Conservation (phyloP, 1,140 invertebrate species). For the Tetramorium simillimum region DNA sequence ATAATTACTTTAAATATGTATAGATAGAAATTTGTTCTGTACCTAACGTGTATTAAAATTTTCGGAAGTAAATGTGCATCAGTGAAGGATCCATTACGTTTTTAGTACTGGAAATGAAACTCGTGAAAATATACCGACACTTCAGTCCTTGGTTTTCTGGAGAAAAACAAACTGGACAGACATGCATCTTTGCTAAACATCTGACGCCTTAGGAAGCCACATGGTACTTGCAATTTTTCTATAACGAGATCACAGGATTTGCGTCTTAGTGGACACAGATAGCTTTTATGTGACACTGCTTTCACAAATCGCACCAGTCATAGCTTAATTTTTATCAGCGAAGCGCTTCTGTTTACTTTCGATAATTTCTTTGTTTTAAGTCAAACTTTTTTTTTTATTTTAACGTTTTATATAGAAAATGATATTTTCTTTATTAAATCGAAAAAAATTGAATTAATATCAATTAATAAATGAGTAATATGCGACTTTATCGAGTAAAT, state of each 20-base stretch:
- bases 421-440: not conserved
- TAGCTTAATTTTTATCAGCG: constrained; percentile 22
- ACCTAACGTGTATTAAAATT: not conserved
- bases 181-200: not conserved
- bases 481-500: not conserved
- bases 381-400: not conserved
- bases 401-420: not conserved
- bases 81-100: not conserved
- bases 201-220: not conserved
- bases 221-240: not conserved
- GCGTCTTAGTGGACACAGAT: not conserved
- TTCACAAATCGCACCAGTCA: constrained; percentile 19
- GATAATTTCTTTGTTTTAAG: not conserved
- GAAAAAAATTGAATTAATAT: constrained; percentile 4
- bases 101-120: not conserved
- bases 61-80: not conserved
- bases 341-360: not conserved
- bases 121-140: not conserved
- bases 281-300: not conserved
- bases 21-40: not conserved
- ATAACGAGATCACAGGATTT: not conserved
- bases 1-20: not conserved
- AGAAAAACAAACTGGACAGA: not conserved
- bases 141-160: not conserved
- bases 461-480: not conserved